phyloP scores from a whole-genome alignment of 1,140 invertebrate species.

The Trialeurodes vaporariorum region DNA sequence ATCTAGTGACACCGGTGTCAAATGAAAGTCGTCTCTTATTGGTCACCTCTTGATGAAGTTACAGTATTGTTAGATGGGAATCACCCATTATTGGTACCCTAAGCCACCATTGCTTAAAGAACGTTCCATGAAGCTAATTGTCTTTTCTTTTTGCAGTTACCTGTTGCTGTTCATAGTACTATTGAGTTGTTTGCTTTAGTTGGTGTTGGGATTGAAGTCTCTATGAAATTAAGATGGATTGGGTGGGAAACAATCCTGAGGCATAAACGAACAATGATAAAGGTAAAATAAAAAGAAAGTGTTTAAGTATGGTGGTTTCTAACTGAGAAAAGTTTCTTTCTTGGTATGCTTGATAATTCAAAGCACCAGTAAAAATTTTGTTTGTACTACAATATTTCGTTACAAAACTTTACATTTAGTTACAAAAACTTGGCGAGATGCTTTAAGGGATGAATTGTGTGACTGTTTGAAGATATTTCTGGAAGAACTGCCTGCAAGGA shows the following conservation, averaged over 20 bases:
- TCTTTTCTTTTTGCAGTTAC: constrained; percentile 47
- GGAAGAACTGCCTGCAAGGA: too few species aligned
- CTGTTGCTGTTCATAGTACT: constrained; percentile 68
- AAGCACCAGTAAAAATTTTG: neutral
- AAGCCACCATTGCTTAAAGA: too few species aligned
- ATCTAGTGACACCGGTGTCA: too few species aligned
- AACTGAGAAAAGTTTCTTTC: neutral
- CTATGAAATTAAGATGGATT: constrained; percentile 73
- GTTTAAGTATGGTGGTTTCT: neutral
- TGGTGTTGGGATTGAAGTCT: constrained; percentile 64
- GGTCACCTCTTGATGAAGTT: too few species aligned
- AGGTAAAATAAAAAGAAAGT: constrained; percentile 42
- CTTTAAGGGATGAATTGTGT: too few species aligned
- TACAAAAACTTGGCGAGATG: too few species aligned
- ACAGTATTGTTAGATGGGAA: too few species aligned
- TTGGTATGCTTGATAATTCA: neutral
- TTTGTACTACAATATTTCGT: neutral
- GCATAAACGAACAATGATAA: constrained; percentile 74
- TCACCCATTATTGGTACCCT: too few species aligned
- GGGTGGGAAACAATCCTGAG: constrained; percentile 68
- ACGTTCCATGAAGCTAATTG: too few species aligned
- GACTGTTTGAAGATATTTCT: too few species aligned
- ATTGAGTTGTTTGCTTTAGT: constrained; percentile 67
- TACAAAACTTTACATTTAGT: neutral
- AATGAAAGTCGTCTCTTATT: too few species aligned